These are phyloP conservation scores for Drosophila azteca DNA, from an alignment of 1,140 invertebrate species.

Conservation along the genomic window DNA sequence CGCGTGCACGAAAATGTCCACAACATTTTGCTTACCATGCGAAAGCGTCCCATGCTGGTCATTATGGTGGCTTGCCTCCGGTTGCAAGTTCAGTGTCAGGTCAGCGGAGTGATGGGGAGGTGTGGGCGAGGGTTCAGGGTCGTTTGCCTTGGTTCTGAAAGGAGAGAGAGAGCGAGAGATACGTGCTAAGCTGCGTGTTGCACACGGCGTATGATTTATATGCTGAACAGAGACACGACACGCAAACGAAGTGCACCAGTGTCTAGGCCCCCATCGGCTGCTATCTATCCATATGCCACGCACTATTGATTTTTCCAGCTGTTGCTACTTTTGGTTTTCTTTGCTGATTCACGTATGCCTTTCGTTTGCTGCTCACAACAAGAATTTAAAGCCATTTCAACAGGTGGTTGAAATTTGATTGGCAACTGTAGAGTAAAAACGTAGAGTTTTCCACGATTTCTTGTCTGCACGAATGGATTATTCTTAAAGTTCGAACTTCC, in stretches of 20 bases:
- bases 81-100: constrained; percentile 59
- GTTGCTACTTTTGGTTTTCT: constrained; percentile 10
- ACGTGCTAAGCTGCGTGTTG: constrained; percentile 51
- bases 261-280: constrained; percentile 19
- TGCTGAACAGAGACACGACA: constrained; percentile 15
- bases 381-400: constrained; percentile 8
- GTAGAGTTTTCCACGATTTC: not conserved
- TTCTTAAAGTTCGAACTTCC: not conserved
- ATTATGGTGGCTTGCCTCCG: constrained; percentile 25
- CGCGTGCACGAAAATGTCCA: not conserved
- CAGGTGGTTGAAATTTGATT: constrained; percentile 29
- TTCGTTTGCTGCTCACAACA: constrained; percentile 12
- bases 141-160: constrained; percentile 50
- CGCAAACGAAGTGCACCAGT: constrained; percentile 40
- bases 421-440: not conserved
- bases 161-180: not conserved
- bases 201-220: constrained; percentile 75
- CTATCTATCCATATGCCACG: constrained; percentile 59
- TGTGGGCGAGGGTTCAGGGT: constrained; percentile 62
- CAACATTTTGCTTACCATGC: constrained; percentile 54
- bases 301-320: constrained; percentile 70
- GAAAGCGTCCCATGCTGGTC: constrained; percentile 66
- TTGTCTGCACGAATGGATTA: not conserved
- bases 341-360: not conserved
- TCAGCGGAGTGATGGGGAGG: constrained; percentile 28